phyloP scores from a whole-genome alignment of 2,888 invertebrate species.

The Aphrophora alni region DNA sequence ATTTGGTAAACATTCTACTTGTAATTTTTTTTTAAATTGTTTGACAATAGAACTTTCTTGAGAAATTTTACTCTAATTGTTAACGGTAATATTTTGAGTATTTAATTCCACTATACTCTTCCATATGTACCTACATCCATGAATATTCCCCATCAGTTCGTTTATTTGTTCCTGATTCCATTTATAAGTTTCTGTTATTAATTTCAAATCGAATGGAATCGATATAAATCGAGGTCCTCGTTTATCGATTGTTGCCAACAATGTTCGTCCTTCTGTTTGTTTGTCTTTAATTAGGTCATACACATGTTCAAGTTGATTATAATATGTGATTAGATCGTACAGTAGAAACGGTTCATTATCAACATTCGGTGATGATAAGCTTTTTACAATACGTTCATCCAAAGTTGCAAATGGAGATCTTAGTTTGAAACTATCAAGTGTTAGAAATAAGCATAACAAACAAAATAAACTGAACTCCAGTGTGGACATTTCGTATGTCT shows the following conservation, averaged over 20 bases:
- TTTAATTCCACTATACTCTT: not conserved
- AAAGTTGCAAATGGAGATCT: not conserved
- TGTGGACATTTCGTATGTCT: not conserved
- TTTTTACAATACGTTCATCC: not conserved
- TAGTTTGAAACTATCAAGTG: not conserved
- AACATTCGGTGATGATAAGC: not conserved
- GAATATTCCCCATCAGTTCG: not conserved
- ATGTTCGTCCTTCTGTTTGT: not conserved
- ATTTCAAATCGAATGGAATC: not conserved
- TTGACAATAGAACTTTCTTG: no score
- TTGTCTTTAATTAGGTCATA: not conserved
- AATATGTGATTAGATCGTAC: not conserved
- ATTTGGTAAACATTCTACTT: no score
- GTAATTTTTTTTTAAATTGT: no score
- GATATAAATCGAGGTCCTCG: not conserved
- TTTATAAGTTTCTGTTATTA: not conserved
- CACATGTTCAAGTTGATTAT: not conserved
- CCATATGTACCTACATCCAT: not conserved
- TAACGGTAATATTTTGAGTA: no score
- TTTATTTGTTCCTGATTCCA: not conserved
- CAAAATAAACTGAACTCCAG: not conserved
- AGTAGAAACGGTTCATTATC: not conserved
- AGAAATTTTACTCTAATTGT: no score
- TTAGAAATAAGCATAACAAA: not conserved
- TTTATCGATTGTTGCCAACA: not conserved